phyloP scores from a whole-genome alignment of 2,888 invertebrate species.

The Didymodactylos carnosus region DNA sequence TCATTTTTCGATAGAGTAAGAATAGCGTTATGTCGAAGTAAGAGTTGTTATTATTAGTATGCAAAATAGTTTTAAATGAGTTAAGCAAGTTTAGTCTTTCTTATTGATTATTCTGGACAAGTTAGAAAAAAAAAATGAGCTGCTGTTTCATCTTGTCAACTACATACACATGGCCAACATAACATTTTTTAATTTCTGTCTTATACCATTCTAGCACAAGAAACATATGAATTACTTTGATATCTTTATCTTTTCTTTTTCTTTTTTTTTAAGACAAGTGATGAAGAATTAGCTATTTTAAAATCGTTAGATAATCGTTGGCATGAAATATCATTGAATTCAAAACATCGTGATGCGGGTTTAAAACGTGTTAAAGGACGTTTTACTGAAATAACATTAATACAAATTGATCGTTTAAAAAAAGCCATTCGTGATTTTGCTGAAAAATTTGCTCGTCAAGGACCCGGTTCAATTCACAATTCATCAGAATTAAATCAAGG shows the following conservation, averaged over 20 bases:
- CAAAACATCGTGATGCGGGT: slow-evolving; percentile 34
- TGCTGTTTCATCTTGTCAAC: too few relatives aligned
- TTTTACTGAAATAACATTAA: slow-evolving; percentile 46
- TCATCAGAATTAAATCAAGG: slow-evolving; percentile 51
- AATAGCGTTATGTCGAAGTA: too few relatives aligned
- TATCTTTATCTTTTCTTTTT: slow-evolving; percentile 17
- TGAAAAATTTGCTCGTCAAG: slow-evolving; percentile 50
- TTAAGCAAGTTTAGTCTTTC: too few relatives aligned
- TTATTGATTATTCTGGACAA: too few relatives aligned
- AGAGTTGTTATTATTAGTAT: too few relatives aligned
- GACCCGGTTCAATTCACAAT: slow-evolving; percentile 50
- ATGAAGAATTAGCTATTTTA: slow-evolving; percentile 26
- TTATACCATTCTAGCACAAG: too few relatives aligned
- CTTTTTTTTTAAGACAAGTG: slow-evolving; percentile 20
- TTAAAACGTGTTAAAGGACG: slow-evolving; percentile 54
- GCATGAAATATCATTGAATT: slow-evolving; percentile 31
- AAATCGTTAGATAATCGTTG: slow-evolving; percentile 25
- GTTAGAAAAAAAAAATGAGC: too few relatives aligned
- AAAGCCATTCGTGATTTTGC: slow-evolving; percentile 46
- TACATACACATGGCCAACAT: slow-evolving; percentile 17
- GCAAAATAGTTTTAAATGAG: too few relatives aligned
- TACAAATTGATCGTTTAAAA: slow-evolving; percentile 50
- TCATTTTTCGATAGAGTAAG: too few relatives aligned
- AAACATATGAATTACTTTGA: neutral
- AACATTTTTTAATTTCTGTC: neutral